These are phyloP conservation scores for Struthio camelus DNA, from an alignment of 2,113 vertebrate species.

Conservation along the genomic window DNA sequence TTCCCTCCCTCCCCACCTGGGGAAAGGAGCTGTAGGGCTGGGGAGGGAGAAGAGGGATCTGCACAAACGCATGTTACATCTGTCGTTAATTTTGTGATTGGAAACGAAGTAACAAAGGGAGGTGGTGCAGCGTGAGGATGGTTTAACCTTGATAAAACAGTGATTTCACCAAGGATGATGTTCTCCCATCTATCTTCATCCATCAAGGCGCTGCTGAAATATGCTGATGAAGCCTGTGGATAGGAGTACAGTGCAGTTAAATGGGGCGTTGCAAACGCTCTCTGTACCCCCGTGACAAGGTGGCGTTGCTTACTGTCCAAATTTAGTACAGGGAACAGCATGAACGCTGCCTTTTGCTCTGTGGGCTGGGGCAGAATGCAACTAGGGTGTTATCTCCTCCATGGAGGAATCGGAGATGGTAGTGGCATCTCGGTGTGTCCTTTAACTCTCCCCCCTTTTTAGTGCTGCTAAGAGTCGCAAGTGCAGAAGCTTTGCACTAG, in stretches of 20 bases:
- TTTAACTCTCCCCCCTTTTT: background rate
- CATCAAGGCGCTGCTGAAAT: constrained; percentile 81
- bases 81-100: constrained; percentile 65
- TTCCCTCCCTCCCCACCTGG: background rate
- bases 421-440: background rate
- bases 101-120: constrained; percentile 78
- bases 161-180: constrained; percentile 89
- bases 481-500: background rate
- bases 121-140: constrained; percentile 82
- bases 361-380: background rate
- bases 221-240: constrained; percentile 86
- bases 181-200: constrained; percentile 91
- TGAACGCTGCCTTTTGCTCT: background rate
- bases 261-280: constrained; percentile 87
- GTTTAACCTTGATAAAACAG: constrained; percentile 93
- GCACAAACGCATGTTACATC: background rate
- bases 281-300: constrained; percentile 80
- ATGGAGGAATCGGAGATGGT: background rate
- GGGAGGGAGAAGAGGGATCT: background rate
- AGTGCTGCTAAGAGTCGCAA: background rate
- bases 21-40: background rate
- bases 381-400: background rate
- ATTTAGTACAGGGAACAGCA: constrained; percentile 54
- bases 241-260: constrained; percentile 84
- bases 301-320: constrained; percentile 72